Evolutionary conservation across 2,797 vertebrate species (phyloP).

Genomic region (Thalassophryne amazonica): DNA sequence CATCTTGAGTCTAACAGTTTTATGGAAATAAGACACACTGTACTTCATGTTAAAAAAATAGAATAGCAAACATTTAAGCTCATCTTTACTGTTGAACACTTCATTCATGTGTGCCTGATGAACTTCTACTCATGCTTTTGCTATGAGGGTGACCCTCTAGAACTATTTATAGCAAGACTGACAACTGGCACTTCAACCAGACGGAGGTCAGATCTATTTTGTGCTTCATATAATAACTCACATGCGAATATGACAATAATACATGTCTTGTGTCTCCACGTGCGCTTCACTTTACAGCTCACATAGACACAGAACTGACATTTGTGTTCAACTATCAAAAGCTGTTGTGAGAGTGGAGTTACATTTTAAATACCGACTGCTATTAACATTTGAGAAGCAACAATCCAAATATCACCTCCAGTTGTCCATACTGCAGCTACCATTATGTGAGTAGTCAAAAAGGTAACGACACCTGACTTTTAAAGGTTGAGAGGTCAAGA

Average conservation of each 20-base stretch:
- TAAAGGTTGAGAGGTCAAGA: conserved; percentile 70
- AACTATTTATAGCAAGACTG: conserved; percentile 63
- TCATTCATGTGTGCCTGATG: conserved; percentile 7
- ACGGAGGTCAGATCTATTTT: conserved; percentile 48
- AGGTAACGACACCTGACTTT: conserved; percentile 65
- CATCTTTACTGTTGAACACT: not conserved
- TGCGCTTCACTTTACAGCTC: too few relatives aligned
- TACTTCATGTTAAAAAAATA: too few relatives aligned
- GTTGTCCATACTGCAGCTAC: not conserved
- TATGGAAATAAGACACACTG: too few relatives aligned
- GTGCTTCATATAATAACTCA: conserved; percentile 8
- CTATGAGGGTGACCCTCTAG: conserved; percentile 16
- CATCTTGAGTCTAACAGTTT: too few relatives aligned
- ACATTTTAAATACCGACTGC: not conserved
- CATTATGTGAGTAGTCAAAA: conserved; percentile 43
- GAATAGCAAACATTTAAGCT: too few relatives aligned
- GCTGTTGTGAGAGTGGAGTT: not conserved
- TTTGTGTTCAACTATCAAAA: not conserved
- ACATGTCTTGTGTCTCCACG: too few relatives aligned
- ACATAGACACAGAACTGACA: not conserved
- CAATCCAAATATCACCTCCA: conserved; percentile 35
- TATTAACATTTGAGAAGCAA: conserved; percentile 47
- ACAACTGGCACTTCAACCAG: conserved; percentile 47
- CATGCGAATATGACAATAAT: too few relatives aligned
- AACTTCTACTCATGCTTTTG: conserved; percentile 24